Percentiles rank a stretch among this genome's conserved stretches.
Conservation (phyloP, 2,113 vertebrate species). For the Melanocharis versteri region DNA sequence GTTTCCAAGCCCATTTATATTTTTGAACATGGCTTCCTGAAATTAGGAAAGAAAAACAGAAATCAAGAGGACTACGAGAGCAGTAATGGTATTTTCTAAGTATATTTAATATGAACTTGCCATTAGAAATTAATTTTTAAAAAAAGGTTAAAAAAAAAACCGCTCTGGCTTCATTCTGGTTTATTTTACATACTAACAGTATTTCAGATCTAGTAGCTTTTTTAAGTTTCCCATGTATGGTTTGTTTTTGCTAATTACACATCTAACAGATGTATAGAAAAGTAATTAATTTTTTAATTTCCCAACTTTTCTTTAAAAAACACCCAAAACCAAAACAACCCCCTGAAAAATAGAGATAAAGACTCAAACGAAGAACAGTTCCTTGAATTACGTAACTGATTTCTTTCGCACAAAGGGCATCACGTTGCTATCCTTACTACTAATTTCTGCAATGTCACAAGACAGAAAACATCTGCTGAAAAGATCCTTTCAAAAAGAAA, state of each 20-base stretch:
- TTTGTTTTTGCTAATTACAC: neutral
- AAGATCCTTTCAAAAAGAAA: neutral
- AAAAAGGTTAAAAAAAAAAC: neutral
- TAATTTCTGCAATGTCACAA: neutral
- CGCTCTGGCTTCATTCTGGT: neutral
- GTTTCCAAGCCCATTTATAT: neutral
- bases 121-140: neutral
- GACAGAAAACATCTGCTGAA: neutral
- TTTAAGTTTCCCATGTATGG: neutral
- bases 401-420: neutral
- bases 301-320: neutral
- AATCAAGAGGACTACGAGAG: neutral
- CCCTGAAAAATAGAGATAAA: neutral
- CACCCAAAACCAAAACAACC: accelerated
- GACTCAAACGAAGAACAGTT: neutral
- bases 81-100: neutral
- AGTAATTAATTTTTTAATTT: neutral
- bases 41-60: neutral
- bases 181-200: neutral
- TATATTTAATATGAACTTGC: neutral
- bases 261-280: neutral
- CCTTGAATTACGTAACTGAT: neutral
- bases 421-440: neutral
- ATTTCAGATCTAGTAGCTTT: neutral
- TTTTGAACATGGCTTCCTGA: neutral